A percentile compares a stretch with the other conserved stretches of the same genome.
Evolutionary conservation across 2,113 vertebrate genomes (phyloP).

Genomic region (Carettochelys insculpta): DNA sequence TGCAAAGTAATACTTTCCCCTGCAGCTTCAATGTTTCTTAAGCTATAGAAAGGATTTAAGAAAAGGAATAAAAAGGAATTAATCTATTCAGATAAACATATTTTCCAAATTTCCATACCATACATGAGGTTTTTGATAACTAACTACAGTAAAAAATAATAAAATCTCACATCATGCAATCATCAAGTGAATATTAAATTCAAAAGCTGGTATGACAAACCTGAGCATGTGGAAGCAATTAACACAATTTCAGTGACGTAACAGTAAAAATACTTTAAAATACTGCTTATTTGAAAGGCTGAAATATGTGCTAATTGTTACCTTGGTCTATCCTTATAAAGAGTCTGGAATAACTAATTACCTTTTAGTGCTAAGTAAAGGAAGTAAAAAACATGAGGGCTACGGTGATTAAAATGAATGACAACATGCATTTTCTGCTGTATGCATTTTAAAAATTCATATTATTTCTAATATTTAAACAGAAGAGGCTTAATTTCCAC

Average conservation of each 20-base stretch:
- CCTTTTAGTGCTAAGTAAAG: neutral
- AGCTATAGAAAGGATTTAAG: neutral
- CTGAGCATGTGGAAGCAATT: constrained; percentile 29
- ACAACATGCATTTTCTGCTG: neutral
- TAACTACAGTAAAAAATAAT: neutral
- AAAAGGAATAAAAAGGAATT: neutral
- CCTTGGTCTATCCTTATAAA: neutral
- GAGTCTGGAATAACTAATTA: neutral
- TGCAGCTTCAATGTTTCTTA: neutral
- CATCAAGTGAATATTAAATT: neutral
- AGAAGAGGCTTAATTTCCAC: neutral
- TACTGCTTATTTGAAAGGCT: neutral
- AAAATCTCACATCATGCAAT: neutral
- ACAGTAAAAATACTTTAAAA: constrained; percentile 21
- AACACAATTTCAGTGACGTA: neutral
- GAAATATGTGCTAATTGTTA: constrained; percentile 3
- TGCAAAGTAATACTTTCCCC: neutral
- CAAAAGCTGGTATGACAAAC: constrained; percentile 8
- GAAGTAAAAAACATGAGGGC: neutral
- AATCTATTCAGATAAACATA: neutral
- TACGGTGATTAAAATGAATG: neutral
- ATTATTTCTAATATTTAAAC: neutral
- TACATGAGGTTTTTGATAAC: neutral
- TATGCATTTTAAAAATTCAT: neutral
- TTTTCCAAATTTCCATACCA: neutral